Percentiles rank a stretch among this genome's conserved stretches.
Conservation (phyloP, 2,797 vertebrate genomes). For the Allenopithecus nigroviridis region DNA sequence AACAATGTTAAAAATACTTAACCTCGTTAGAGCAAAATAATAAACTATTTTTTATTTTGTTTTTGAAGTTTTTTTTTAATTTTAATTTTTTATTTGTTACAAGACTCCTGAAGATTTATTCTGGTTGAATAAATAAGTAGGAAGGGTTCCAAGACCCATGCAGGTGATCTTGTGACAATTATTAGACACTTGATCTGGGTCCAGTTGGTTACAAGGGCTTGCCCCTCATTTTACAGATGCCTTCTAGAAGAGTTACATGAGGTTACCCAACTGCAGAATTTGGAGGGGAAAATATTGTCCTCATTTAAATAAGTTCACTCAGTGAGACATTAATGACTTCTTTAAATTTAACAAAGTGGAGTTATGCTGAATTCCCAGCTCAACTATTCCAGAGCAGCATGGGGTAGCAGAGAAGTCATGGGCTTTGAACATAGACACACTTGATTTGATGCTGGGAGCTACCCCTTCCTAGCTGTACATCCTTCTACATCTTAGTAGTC, state of each 20-base stretch:
- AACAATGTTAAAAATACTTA: neutral
- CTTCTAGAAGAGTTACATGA: neutral
- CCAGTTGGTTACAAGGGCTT: neutral
- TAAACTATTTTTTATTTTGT: neutral
- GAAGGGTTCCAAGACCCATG: neutral
- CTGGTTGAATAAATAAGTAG: neutral
- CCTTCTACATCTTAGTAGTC: neutral
- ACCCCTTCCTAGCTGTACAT: neutral
- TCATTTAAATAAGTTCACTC: neutral
- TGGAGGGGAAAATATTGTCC: neutral
- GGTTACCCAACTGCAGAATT: neutral
- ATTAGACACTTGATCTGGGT: neutral
- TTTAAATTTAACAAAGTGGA: neutral
- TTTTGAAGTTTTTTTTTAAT: neutral
- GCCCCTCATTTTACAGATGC: neutral
- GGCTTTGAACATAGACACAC: neutral
- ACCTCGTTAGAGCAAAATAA: neutral
- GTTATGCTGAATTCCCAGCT: neutral
- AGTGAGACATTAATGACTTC: neutral
- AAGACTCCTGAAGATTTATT: neutral
- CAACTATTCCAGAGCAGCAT: neutral
- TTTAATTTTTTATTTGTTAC: neutral
- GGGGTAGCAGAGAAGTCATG: neutral
- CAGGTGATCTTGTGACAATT: neutral
- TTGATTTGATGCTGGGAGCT: neutral